phyloP scores from a whole-genome alignment of 2,888 invertebrate genomes.

The Orthosia incerta region DNA sequence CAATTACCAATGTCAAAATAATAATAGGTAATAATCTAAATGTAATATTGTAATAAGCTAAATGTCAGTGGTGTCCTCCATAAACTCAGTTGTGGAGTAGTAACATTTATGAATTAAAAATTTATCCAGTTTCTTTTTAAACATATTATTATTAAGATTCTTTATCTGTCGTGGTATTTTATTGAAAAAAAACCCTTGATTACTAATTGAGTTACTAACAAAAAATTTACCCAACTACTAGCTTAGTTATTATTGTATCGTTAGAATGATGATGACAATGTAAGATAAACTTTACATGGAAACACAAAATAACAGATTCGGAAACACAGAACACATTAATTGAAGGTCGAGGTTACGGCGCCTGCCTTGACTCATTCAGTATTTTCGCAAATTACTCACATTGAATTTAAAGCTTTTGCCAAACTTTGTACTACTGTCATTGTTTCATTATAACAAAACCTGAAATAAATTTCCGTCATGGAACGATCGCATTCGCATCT shows the following conservation, averaged over 20 bases:
- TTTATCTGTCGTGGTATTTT: too few relatives aligned
- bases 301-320: constrained; percentile 10
- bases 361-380: constrained; percentile 50
- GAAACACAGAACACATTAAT: constrained; percentile 44
- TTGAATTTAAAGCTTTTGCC: constrained; percentile 19
- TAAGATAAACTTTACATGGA: not conserved
- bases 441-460: not conserved
- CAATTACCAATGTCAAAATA: too few relatives aligned
- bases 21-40: too few relatives aligned
- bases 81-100: too few relatives aligned
- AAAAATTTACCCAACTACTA: not conserved
- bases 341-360: constrained; percentile 40
- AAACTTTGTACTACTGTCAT: not conserved
- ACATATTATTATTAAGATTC: too few relatives aligned
- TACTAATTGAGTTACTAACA: too few relatives aligned
- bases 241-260: not conserved
- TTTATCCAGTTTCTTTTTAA: too few relatives aligned
- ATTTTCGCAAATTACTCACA: constrained; percentile 34
- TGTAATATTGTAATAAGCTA: too few relatives aligned
- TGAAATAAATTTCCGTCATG: not conserved
- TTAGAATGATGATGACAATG: not conserved
- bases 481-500: too few relatives aligned
- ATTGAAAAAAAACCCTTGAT: too few relatives aligned
- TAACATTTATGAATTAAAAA: too few relatives aligned
- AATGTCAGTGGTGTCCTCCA: too few relatives aligned